phyloP scores from a whole-genome alignment of 2,113 vertebrate genomes.

The Hydrolagus affinis region DNA sequence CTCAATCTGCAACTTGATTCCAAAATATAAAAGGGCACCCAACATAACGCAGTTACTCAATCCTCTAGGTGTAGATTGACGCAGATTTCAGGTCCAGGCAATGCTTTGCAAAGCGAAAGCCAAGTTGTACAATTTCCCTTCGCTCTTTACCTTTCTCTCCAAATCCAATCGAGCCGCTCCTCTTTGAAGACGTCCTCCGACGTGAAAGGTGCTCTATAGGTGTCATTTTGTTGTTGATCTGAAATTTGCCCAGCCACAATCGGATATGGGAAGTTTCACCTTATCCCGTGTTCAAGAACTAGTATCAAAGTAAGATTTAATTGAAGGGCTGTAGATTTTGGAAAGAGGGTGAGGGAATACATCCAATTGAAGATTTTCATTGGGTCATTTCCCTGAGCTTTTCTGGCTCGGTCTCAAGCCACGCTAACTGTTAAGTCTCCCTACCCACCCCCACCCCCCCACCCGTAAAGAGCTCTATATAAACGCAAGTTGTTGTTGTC shows the following conservation, averaged over 20 bases:
- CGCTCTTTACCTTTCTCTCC: neutral
- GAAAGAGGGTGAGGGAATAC: neutral
- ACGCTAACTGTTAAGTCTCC: too few relatives aligned
- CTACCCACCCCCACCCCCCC: too few relatives aligned
- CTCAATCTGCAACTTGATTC: neutral
- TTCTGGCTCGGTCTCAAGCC: too few relatives aligned
- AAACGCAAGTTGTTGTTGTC: too few relatives aligned
- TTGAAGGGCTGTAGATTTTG: neutral
- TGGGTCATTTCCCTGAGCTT: too few relatives aligned
- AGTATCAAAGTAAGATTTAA: neutral
- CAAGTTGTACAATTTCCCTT: too few relatives aligned
- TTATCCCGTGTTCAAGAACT: neutral
- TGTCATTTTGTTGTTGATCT: too few relatives aligned
- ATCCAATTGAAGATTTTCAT: too few relatives aligned
- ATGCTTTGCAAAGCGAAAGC: neutral
- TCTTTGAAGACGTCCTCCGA: too few relatives aligned
- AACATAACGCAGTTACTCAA: neutral
- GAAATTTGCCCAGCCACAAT: neutral
- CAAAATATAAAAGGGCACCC: neutral
- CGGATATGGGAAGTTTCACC: neutral
- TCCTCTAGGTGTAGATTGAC: neutral
- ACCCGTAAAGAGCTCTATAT: too few relatives aligned
- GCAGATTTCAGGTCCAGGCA: neutral
- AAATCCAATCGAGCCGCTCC: neutral
- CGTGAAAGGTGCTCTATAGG: too few relatives aligned